Base-by-base conservation (phyloP, 2,113 vertebrate genomes). In the Machaerirhynchus nigripectus region DNA sequence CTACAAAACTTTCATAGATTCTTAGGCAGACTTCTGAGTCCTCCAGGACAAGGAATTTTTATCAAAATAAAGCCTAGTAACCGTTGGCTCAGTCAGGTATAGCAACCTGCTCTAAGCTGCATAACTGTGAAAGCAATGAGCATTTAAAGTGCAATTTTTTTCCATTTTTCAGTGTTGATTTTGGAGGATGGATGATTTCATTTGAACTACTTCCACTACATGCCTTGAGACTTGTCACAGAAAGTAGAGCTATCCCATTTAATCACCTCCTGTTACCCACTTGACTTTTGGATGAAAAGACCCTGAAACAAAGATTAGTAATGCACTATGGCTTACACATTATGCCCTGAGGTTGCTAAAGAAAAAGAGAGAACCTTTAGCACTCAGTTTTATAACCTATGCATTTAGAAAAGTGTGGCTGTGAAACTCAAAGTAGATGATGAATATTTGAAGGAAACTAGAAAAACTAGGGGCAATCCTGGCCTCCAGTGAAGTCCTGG, bases 231-330 rank as follows among this genome's bases (percentile, higher is more conserved):
- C 59, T 83, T 78, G 46, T 64, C 80, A 91, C 70, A 91, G 57
- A 89, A 90, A 77, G 52, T 61, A 64, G 27, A 79, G 21, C 53
- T 82, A 65, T 69, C 59, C 71, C 37, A 52, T 73, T 75, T 49
- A 94, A 91, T 85, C 27, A 17, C 40, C 31, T 93, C 61, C 75
- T 69, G 53, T 79, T 76, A 76, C 42, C 33, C n/a, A 60, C 49
- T 93, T 87, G 55, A 92, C 69, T 76, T 89, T 70, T 6, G 11
- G 42, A 93, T 91, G n/a, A 93, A 95, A 91, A 95, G 40, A 70
- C 71, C 88, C 63, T 86, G 68, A 94, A 94, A 70, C 69, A 93
- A 84, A 89, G 81, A 68, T 64, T 52, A 40, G 42, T 69, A 33
- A 33, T 79, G 88, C 91, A 42, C 50, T 74, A n/a, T 23, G 50